Conservation (phyloP, 2,888 invertebrate genomes). For the Bombylius discolor region DNA sequence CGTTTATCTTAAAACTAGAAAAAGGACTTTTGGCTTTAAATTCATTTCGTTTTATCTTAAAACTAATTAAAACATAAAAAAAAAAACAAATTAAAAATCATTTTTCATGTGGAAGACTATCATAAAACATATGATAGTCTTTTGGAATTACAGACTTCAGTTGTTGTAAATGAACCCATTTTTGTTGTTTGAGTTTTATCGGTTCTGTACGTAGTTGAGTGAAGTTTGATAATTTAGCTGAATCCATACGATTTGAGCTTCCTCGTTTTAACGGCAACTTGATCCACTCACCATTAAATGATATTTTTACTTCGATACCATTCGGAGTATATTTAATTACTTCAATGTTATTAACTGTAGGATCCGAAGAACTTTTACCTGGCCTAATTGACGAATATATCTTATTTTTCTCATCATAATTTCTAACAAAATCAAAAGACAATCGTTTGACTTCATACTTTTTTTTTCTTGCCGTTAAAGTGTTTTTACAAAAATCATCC, state of each 20-base stretch:
- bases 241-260: too few species aligned
- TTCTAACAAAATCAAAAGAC: not conserved
- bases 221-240: too few species aligned
- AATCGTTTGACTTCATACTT: not conserved
- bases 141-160: too few species aligned
- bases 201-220: too few species aligned
- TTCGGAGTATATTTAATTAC: not conserved
- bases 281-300: not conserved
- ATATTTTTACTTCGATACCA: not conserved
- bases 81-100: not conserved
- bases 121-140: too few species aligned
- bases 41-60: too few species aligned
- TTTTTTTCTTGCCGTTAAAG: not conserved
- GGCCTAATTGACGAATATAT: not conserved
- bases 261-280: not conserved
- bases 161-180: too few species aligned
- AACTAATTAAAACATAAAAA: too few species aligned
- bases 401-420: not conserved
- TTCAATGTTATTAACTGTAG: not conserved
- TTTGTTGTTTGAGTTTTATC: too few species aligned
- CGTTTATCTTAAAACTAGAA: too few species aligned
- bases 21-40: too few species aligned
- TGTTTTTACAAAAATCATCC: not conserved
- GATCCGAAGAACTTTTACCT: not conserved
- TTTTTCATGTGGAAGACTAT: too few species aligned